Evolutionary conservation across 2,888 invertebrate species (phyloP), one percentile per base, ranked within the genome.

Genomic region (Ferrisia virgata): DNA sequence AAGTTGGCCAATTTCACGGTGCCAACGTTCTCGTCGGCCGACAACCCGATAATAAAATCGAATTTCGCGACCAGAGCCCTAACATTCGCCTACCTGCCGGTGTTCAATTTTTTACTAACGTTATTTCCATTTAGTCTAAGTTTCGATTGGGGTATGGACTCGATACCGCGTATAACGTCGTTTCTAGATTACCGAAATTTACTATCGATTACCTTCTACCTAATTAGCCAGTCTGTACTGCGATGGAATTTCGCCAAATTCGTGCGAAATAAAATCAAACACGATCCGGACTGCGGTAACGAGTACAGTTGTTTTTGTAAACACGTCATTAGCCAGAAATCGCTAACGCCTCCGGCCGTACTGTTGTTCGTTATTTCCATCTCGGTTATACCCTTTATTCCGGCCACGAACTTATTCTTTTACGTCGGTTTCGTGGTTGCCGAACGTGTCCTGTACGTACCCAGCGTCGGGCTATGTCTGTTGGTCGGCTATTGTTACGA

Each of bases 131-230:
- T 92, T 87, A 93, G 93, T 86, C 91, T 98, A 85, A 97, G 97
- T 89, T 98, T 98, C 90, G 98, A 98, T 89, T 98, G 98, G 98
- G 97, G 97, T 36, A 98, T 98, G 98, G 96, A 97, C 87, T 94
- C 98, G 2, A 93, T 98, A 87, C 96, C 97, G 9, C 91, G 95
- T 85, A 92, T 98, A 86, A 93, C 93, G 80, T 92, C 93, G 33
- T 87, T 95, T 31, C 90, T 92, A 87, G 98, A 98, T 89, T 90
- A 91, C 6, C 91, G 98, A 86, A 96, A 96, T 89, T 88, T 95
- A 85, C 91, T 92, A 85, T 93, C 95, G 1, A 87, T 93, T 28
- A 89, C 92, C 86, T 94, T 97, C 88, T 98, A 97, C 89, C 89
- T 90, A 4, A 88, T 87, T 28, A 39, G 36, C 39, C 78, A 82